phyloP scores from a whole-genome alignment of 2,797 vertebrate species.

The Leptodactylus fallax region DNA sequence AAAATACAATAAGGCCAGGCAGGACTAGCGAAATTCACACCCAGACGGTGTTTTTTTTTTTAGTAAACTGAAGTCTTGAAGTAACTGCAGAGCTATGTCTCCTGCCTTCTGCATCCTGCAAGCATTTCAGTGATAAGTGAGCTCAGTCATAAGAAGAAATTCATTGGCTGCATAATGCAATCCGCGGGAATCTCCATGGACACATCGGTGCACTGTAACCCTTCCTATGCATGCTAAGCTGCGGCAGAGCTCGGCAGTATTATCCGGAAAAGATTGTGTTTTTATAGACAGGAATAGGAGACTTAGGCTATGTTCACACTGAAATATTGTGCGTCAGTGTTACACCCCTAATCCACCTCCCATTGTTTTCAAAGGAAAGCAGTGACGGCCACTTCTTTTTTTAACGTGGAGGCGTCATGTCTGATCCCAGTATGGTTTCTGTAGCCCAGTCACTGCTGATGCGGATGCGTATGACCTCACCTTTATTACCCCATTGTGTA shows the following conservation, averaged over 20 bases:
- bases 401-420: too few relatives aligned
- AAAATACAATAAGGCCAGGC: not conserved
- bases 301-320: not conserved
- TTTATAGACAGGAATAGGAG: too few relatives aligned
- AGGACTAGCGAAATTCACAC: not conserved
- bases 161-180: constrained; percentile 2
- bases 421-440: too few relatives aligned
- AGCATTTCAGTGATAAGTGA: not conserved
- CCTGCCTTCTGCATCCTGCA: not conserved
- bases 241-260: too few relatives aligned
- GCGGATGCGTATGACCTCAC: too few relatives aligned
- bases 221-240: not conserved
- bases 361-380: too few relatives aligned
- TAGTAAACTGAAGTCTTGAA: not conserved
- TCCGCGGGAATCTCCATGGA: not conserved
- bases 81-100: not conserved
- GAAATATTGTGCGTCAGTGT: too few relatives aligned
- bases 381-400: too few relatives aligned
- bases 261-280: not conserved
- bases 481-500: too few relatives aligned
- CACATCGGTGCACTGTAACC: not conserved
- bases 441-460: too few relatives aligned
- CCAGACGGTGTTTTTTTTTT: constrained; percentile 3
- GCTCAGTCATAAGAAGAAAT: not conserved
- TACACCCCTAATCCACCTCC: too few relatives aligned